Percentiles rank a stretch among this genome's conserved stretches.
Evolutionary conservation across 2,888 invertebrate genomes (phyloP).

Genomic region (Eupelmus urozonus): DNA sequence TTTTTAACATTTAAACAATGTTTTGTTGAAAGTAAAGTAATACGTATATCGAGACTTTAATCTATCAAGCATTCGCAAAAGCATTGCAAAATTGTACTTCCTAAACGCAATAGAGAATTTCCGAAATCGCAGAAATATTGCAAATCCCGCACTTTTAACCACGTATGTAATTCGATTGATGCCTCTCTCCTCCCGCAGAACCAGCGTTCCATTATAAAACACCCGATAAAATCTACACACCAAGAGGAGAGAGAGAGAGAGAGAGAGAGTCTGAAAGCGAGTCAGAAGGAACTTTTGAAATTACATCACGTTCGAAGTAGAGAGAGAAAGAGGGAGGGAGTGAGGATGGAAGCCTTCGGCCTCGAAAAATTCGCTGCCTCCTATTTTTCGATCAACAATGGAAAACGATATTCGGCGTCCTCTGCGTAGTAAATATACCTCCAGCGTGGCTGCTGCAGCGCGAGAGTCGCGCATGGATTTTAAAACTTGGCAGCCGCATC

Average conservation of each 20-base stretch:
- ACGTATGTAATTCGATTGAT: neutral
- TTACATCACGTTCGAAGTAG: slow-evolving; percentile 7
- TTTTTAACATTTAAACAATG: no score
- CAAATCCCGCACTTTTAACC: no score
- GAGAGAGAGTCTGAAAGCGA: neutral
- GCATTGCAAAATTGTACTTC: neutral
- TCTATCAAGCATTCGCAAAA: no score
- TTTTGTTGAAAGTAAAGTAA: no score
- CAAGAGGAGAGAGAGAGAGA: neutral
- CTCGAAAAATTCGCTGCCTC: neutral
- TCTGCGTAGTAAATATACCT: neutral
- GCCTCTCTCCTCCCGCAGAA: neutral
- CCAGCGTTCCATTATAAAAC: neutral
- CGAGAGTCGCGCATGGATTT: slow-evolving; percentile 5
- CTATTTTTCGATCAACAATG: slow-evolving; percentile 47
- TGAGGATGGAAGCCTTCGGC: neutral
- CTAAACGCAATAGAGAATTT: neutral
- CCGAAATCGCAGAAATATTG: no score
- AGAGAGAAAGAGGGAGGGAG: no score
- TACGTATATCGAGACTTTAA: no score
- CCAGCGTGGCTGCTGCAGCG: no score
- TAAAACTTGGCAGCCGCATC: slow-evolving; percentile 22
- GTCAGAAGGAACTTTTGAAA: neutral
- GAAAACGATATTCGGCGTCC: slow-evolving; percentile 11
- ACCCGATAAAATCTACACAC: neutral